Evolutionary conservation across 2,797 vertebrate genomes (phyloP).

Genomic region (Cyprinella venusta): DNA sequence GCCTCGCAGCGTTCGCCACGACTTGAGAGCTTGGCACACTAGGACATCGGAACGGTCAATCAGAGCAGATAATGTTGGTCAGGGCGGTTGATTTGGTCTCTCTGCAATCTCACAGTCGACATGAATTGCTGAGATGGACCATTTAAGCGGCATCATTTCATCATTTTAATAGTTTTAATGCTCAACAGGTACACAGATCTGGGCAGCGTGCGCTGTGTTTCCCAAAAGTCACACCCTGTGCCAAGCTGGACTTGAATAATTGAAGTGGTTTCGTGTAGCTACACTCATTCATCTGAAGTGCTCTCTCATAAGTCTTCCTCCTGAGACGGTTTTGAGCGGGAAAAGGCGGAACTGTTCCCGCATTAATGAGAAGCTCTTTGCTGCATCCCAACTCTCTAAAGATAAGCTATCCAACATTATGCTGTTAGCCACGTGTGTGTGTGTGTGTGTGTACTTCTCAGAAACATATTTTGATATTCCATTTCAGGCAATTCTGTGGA

Average conservation of each 20-base stretch:
- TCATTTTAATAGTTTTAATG: slow-evolving; percentile 53
- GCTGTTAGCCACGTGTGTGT: not conserved
- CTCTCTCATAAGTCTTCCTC: slow-evolving; percentile 64
- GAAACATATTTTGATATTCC: not conserved
- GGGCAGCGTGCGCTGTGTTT: slow-evolving; percentile 50
- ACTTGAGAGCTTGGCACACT: slow-evolving; percentile 33
- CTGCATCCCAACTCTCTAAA: slow-evolving; percentile 49
- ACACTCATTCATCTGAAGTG: slow-evolving; percentile 67
- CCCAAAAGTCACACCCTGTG: slow-evolving; percentile 65
- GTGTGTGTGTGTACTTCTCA: not conserved
- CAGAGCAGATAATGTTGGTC: slow-evolving; percentile 26
- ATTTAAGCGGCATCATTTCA: slow-evolving; percentile 51
- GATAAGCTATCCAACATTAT: slow-evolving; percentile 27
- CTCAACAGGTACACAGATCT: slow-evolving; percentile 57
- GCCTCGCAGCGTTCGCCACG: slow-evolving; percentile 37
- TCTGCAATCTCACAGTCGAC: slow-evolving; percentile 20
- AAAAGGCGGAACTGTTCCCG: slow-evolving; percentile 54
- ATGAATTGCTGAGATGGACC: slow-evolving; percentile 44
- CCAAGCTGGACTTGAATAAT: slow-evolving; percentile 66
- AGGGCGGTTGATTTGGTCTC: slow-evolving; percentile 31
- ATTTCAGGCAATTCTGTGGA: not conserved
- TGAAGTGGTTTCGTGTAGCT: slow-evolving; percentile 62
- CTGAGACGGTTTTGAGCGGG: slow-evolving; percentile 58
- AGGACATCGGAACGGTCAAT: slow-evolving; percentile 39
- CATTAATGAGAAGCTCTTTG: slow-evolving; percentile 63